Percentiles rank a stretch among this genome's conserved stretches.
phyloP scores from a whole-genome alignment of 1,140 invertebrate genomes.

The Vollenhovia emeryi region DNA sequence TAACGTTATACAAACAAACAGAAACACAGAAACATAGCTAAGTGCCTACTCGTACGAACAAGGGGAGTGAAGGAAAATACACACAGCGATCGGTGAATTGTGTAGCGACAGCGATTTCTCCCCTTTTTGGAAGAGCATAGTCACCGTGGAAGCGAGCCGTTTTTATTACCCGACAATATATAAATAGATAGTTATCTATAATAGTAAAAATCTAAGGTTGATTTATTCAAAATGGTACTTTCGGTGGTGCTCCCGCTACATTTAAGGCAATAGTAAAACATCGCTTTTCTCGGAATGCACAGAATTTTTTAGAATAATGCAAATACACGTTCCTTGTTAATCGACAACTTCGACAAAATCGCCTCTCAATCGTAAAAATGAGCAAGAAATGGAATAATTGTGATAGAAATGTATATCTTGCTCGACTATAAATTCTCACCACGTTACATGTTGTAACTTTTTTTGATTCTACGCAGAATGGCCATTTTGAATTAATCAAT shows the following conservation, averaged over 20 bases:
- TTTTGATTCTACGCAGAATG: not conserved
- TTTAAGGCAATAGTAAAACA: not conserved
- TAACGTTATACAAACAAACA: constrained; percentile 62
- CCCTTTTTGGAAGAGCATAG: constrained; percentile 66
- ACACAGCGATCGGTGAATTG: constrained; percentile 65
- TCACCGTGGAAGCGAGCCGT: constrained; percentile 66
- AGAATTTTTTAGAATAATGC: not conserved
- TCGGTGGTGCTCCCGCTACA: not conserved
- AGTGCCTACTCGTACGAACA: constrained; percentile 81
- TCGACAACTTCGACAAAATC: not conserved
- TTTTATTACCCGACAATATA: constrained; percentile 71
- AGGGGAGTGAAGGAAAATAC: constrained; percentile 62
- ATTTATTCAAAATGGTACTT: constrained; percentile 36
- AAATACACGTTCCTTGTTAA: constrained; percentile 2
- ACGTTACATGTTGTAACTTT: not conserved
- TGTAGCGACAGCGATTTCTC: constrained; percentile 54
- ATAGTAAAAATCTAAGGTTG: constrained; percentile 61
- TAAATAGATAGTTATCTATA: constrained; percentile 69
- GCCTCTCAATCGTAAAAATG: not conserved
- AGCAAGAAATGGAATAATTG: not conserved
- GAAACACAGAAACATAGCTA: constrained; percentile 80
- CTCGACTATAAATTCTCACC: not conserved
- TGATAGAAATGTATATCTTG: not conserved
- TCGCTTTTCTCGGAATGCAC: not conserved
- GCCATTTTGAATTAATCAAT: constrained; percentile 34